Evolutionary conservation across 1,140 invertebrate species (phyloP).

Genomic region (Micrasema minimum): DNA sequence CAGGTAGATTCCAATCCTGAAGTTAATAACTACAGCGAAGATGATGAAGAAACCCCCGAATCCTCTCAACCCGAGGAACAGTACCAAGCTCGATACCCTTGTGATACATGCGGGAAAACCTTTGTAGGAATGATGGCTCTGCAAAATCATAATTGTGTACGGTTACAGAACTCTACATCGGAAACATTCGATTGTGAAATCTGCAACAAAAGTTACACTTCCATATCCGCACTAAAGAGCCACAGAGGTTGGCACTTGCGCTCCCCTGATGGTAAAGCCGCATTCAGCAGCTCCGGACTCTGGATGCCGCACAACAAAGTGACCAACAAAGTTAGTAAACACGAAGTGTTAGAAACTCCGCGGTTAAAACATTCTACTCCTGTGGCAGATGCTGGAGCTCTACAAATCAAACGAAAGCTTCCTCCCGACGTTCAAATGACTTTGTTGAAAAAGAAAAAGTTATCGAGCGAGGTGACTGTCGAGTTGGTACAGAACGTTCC

Average conservation of each 20-base stretch:
- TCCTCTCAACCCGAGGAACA: slow-evolving; percentile 58
- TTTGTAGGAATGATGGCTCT: slow-evolving; percentile 63
- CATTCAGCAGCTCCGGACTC: slow-evolving; percentile 63
- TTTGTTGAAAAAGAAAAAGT: slow-evolving; percentile 64
- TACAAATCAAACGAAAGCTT: slow-evolving; percentile 59
- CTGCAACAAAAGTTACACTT: slow-evolving; percentile 70
- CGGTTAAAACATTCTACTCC: slow-evolving; percentile 47
- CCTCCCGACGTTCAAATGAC: slow-evolving; percentile 66
- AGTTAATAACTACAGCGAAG: slow-evolving; percentile 57
- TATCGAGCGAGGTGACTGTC: slow-evolving; percentile 61
- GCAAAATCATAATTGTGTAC: slow-evolving; percentile 64
- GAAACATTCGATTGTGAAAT: slow-evolving; percentile 68
- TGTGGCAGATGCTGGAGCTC: slow-evolving; percentile 54
- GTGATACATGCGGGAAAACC: slow-evolving; percentile 64
- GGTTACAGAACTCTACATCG: slow-evolving; percentile 56
- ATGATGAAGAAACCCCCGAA: slow-evolving; percentile 60
- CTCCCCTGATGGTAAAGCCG: slow-evolving; percentile 66
- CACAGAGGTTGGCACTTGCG: slow-evolving; percentile 72
- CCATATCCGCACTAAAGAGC: slow-evolving; percentile 68
- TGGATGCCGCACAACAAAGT: slow-evolving; percentile 68
- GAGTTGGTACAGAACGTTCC: slow-evolving; percentile 56
- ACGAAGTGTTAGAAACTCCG: slow-evolving; percentile 62
- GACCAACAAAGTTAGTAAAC: slow-evolving; percentile 64
- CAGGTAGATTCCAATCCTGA: slow-evolving; percentile 2
- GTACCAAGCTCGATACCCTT: slow-evolving; percentile 63